Percentiles rank a stretch among this genome's conserved stretches.
phyloP scores from a whole-genome alignment of 2,888 invertebrate genomes.

The Cordilura impudica region DNA sequence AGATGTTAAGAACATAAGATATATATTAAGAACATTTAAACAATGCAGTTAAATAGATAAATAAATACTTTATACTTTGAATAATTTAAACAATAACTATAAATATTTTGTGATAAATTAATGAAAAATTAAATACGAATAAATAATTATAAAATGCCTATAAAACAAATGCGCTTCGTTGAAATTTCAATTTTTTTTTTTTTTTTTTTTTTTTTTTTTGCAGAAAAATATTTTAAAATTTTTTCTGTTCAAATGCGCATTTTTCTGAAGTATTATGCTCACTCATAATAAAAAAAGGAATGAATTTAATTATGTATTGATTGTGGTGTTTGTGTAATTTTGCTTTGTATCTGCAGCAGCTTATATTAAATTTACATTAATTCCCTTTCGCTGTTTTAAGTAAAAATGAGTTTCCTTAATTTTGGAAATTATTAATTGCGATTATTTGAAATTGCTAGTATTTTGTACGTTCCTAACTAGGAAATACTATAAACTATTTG shows the following conservation, averaged over 20 bases:
- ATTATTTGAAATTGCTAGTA: constrained; percentile 26
- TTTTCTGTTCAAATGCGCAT: constrained; percentile 58
- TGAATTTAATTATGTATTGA: constrained; percentile 60
- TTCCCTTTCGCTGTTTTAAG: constrained; percentile 56
- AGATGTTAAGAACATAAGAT: constrained; percentile 27
- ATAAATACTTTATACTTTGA: constrained; percentile 61
- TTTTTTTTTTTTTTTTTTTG: constrained; percentile 1
- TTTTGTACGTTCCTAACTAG: constrained; percentile 53
- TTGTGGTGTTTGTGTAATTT: constrained; percentile 12
- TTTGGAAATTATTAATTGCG: constrained; percentile 19
- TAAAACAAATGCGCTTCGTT: constrained; percentile 63
- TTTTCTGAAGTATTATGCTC: constrained; percentile 36
- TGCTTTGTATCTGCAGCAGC: constrained; percentile 1
- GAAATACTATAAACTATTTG: constrained; percentile 70
- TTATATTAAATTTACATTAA: constrained; percentile 12
- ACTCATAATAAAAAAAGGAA: constrained; percentile 59
- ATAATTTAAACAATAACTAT: constrained; percentile 48
- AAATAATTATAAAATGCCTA: constrained; percentile 56
- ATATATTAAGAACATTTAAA: constrained; percentile 47
- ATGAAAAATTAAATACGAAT: constrained; percentile 28
- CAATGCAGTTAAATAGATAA: constrained; percentile 50
- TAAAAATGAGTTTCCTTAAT: constrained; percentile 29
- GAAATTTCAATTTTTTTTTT: constrained; percentile 27
- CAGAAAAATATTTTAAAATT: neutral
- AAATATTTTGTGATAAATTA: constrained; percentile 29